Evolutionary conservation across 1,140 invertebrate genomes (phyloP).

Genomic region (Telenomus remus): DNA sequence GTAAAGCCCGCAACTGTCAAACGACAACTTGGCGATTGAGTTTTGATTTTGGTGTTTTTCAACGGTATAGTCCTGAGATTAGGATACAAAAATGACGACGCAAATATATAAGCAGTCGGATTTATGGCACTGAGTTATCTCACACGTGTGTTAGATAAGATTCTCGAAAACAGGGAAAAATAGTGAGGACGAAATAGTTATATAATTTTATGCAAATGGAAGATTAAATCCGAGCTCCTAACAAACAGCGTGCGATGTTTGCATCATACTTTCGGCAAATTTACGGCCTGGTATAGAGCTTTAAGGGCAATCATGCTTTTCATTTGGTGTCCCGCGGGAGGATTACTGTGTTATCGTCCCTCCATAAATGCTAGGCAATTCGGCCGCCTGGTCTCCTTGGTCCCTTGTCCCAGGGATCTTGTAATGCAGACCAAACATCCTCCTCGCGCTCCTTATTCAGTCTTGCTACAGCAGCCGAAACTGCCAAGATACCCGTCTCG

Average conservation of each 20-base stretch:
- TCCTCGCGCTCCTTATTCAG: constrained; percentile 56
- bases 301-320: constrained; percentile 61
- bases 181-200: constrained; percentile 14
- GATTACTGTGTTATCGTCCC: constrained; percentile 74
- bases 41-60: too few relatives aligned
- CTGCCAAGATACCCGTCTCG: constrained; percentile 63
- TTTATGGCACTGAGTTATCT: too few relatives aligned
- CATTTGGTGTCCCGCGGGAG: constrained; percentile 67
- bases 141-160: background rate
- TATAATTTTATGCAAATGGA: constrained; percentile 50
- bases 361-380: constrained; percentile 70
- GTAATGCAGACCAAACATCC: constrained; percentile 70
- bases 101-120: too few relatives aligned
- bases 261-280: constrained; percentile 50
- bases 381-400: constrained; percentile 44
- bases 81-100: too few relatives aligned
- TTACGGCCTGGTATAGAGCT: constrained; percentile 44
- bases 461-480: constrained; percentile 45
- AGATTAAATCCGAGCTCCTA: constrained; percentile 37
- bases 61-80: too few relatives aligned
- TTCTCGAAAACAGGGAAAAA: background rate
- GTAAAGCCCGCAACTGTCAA: constrained; percentile 15
- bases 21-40: background rate
- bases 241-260: constrained; percentile 44
- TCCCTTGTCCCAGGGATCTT: constrained; percentile 61